phyloP scores from a whole-genome alignment of 2,113 vertebrate species.

The Elgaria multicarinata region DNA sequence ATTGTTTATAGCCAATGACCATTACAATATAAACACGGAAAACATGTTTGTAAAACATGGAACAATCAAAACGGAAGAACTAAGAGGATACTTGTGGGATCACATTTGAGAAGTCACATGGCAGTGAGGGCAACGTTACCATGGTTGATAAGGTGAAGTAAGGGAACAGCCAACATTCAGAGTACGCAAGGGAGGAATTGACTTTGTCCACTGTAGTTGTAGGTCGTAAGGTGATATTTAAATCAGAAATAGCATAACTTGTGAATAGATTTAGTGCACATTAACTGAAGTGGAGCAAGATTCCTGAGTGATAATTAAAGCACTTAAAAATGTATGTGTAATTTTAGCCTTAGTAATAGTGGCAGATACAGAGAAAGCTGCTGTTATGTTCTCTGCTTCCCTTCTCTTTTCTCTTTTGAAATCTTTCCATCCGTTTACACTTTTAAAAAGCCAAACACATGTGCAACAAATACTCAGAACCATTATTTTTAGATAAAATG shows the following conservation, averaged over 20 bases:
- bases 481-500: slow-evolving; percentile 18
- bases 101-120: not conserved
- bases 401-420: slow-evolving; percentile 15
- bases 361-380: slow-evolving; percentile 21
- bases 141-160: not conserved
- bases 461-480: slow-evolving; percentile 19
- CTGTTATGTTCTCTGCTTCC: not conserved
- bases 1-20: no score
- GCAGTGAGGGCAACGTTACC: not conserved
- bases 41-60: no score
- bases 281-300: not conserved
- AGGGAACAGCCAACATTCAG: not conserved
- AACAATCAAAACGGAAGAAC: no score
- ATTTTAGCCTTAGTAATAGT: not conserved
- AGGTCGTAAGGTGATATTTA: not conserved
- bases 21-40: no score
- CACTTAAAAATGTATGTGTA: not conserved
- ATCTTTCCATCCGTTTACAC: slow-evolving; percentile 24
- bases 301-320: not conserved
- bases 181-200: not conserved
- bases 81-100: not conserved
- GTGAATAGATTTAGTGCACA: not conserved
- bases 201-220: not conserved
- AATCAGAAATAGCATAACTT: not conserved
- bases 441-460: slow-evolving; percentile 7